A percentile compares a stretch with the other conserved stretches of the same genome.
These are phyloP conservation scores for Aldabrachelys gigantea DNA, from an alignment of 2,113 vertebrate species.

Conservation along the genomic window DNA sequence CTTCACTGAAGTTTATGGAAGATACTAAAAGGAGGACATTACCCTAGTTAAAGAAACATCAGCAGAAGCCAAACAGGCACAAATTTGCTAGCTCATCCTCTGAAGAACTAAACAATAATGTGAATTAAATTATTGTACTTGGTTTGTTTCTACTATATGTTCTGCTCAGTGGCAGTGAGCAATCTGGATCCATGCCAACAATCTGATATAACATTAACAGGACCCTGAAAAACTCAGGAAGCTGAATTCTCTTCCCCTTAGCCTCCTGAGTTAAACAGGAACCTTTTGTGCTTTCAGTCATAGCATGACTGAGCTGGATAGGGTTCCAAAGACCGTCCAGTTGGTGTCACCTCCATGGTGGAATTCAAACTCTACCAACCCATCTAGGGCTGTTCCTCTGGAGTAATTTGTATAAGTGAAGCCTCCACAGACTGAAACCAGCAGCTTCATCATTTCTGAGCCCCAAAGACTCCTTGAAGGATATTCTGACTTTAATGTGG, in stretches of 20 bases:
- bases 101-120: not conserved
- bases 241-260: slow-evolving; percentile 5
- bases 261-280: not conserved
- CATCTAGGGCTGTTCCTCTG: fast-evolving
- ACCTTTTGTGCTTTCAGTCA: slow-evolving; percentile 26
- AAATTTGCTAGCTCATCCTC: slow-evolving; percentile 20
- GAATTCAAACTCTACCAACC: not conserved
- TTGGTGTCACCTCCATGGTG: not conserved
- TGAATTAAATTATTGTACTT: not conserved
- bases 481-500: not conserved
- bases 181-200: not conserved
- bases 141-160: not conserved
- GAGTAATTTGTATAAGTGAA: not conserved
- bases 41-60: slow-evolving; percentile 43
- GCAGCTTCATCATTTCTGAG: not conserved
- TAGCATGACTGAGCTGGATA: not conserved
- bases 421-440: fast-evolving
- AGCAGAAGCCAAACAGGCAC: slow-evolving; percentile 10
- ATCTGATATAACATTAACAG: slow-evolving; percentile 29
- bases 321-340: not conserved
- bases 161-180: not conserved
- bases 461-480: fast-evolving
- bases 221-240: not conserved
- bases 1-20: slow-evolving; percentile 23
- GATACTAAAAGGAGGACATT: slow-evolving; percentile 32